Evolutionary conservation across 2,888 invertebrate species (phyloP), one percentile per base, ranked within the genome.

Genomic region (Pyrgus malvae): DNA sequence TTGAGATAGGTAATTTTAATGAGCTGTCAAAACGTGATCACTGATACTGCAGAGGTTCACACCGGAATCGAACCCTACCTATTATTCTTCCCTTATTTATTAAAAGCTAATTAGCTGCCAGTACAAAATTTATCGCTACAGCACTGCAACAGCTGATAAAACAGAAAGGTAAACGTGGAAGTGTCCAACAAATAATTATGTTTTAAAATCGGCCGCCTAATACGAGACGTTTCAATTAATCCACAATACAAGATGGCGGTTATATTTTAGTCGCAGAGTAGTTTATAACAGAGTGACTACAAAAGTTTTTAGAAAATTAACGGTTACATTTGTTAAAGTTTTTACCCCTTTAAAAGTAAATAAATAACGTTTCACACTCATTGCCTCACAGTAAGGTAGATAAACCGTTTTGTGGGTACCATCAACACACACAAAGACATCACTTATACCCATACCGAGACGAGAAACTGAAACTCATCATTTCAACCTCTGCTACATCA

Each of bases 221-320:
- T 61, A 63, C 66, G 62, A 64, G 65, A 65, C 63, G 59, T 67
- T 67, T 68, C 66, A 68, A 72, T 74, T 70, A 71, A 70, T 70
- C 66, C 64, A 65, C 66, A 59, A 63, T 64, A 48, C 46, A 54
- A 54, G 54, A 54, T 48, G 54, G 40, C 46, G 40, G 54, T 54
- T 17, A 54, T 54, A 54, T 54, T 54, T 48, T 46, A 48, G 46
- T 0, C 54, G 16, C 27, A 53, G 53, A 31, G 45, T 45, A 45
- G 27, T n/a, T 2, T 14, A n/a, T 6, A 23, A 38, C 29, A 53
- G 53, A 53, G 23, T 48, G 11, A 9, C 21, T 35, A 16, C 1
- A 21, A 40, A 16, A 11, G n/a, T 19, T 33, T 12, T 33, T 33
- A 7, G n/a, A n/a, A n/a, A n/a, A n/a, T n/a, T n/a, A n/a, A n/a